Evolutionary conservation across 2,113 vertebrate species (phyloP).

Genomic region (Stegostoma tigrinum): DNA sequence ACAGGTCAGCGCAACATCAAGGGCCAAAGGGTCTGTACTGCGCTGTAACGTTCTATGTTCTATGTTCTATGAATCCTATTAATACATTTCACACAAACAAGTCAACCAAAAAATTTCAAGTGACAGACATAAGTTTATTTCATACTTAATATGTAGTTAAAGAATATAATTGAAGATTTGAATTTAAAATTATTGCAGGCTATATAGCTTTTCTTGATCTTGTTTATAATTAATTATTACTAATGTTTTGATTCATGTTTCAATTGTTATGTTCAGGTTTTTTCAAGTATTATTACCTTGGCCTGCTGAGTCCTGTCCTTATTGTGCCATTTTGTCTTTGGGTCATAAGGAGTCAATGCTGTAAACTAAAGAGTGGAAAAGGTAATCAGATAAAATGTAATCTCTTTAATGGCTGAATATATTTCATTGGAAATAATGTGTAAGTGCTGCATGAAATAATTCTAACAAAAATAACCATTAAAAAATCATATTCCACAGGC

Average conservation of each 20-base stretch:
- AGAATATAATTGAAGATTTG: neutral
- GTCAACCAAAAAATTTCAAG: neutral
- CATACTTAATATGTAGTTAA: neutral
- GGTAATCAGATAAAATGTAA: conserved; percentile 8
- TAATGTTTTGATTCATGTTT: neutral
- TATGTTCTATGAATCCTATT: too few relatives aligned
- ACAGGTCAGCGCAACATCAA: too few relatives aligned
- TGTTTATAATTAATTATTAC: too few relatives aligned
- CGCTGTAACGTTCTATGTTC: too few relatives aligned
- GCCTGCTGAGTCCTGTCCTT: neutral
- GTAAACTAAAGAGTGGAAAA: conserved; percentile 24
- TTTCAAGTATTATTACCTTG: neutral
- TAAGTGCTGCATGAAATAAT: neutral
- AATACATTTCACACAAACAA: neutral
- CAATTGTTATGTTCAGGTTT: neutral
- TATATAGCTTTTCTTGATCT: neutral
- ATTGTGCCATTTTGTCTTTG: conserved; percentile 3
- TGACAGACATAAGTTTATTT: neutral
- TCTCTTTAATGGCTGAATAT: neutral
- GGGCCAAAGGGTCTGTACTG: too few relatives aligned
- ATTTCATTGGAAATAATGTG: neutral
- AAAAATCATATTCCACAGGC: neutral
- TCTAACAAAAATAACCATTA: neutral
- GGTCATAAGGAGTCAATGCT: neutral
- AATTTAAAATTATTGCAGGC: neutral